Evolutionary conservation across 2,113 vertebrate species (phyloP), one percentile per base, ranked within the genome.

Genomic region (Nymphicus hollandicus): DNA sequence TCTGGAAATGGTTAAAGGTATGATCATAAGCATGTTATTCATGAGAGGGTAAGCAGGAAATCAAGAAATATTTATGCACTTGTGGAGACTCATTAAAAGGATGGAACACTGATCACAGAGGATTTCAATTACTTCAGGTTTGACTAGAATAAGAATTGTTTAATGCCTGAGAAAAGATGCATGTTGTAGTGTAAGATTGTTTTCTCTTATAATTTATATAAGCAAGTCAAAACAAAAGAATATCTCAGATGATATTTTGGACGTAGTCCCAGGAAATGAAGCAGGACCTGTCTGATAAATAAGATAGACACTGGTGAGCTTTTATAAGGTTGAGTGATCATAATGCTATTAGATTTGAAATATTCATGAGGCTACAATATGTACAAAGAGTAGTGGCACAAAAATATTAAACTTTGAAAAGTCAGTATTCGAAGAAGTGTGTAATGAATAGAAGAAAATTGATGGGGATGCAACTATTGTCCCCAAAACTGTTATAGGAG

Each of bases 281-380:
- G 93, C 93, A 91, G 91, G 95, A 92, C 50, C 66, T 17, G 87
- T 92, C 79, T 97, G 96, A 96, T 98, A 97, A 98, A 97, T 96
- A 97, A 97, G 95, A 97, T 94, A 93, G 83, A 97, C 11, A 72
- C 72, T 86, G 93, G 95, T 91, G 68, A 87, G 90, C 53, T 96
- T 89, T 84, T 97, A 35, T 96, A 92, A 97, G 96, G 96, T 95
- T 97, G 96, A 97, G 33, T n/a, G 92, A 97, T 95, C 93, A 56
- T 91, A 95, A 92, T 86, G 88, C 88, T 70, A 64, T 95, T 96
- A 91, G 74, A 69, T 97, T 86, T 98, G 97, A 97, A 98, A 98
- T 97, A 98, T 98, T 98, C 93, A 98, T 98, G 96, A 97, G 56
- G 70, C 44, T 79, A 93, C 91, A 83, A 79, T 89, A 82, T 72